A percentile compares a stretch with the other conserved stretches of the same genome.
Conservation (phyloP, 2,113 vertebrate species). For the Cryptotis parvus region DNA sequence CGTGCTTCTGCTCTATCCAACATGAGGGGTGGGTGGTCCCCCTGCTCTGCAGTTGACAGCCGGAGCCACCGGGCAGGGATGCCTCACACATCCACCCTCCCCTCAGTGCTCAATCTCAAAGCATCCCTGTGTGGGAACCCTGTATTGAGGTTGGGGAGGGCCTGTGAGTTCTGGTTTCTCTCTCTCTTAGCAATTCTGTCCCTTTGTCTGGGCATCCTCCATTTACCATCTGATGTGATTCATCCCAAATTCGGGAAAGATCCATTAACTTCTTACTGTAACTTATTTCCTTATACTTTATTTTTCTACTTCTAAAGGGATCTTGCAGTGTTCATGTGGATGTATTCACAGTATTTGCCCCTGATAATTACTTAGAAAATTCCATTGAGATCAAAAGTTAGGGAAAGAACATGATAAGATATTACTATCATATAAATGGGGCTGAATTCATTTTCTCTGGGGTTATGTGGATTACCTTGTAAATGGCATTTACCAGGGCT, state of each 20-base stretch:
- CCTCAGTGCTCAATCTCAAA: neutral
- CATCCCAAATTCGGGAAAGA: neutral
- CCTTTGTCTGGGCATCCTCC: neutral
- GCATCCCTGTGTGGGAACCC: neutral
- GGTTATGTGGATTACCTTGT: neutral
- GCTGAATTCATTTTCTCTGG: constrained; percentile 25
- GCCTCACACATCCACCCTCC: neutral
- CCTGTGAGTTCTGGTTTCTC: neutral
- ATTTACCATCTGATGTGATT: neutral
- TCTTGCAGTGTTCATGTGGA: neutral
- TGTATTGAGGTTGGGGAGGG: no score
- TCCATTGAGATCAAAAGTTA: constrained; percentile 29
- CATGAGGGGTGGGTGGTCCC: no score
- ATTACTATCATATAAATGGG: neutral
- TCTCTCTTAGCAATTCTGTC: neutral
- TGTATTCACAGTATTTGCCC: neutral
- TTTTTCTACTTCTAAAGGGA: neutral
- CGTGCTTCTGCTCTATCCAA: no score
- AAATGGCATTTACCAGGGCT: constrained; percentile 18
- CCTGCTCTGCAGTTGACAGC: no score
- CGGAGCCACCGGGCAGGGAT: neutral
- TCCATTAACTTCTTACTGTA: neutral
- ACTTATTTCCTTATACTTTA: neutral
- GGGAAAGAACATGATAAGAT: constrained; percentile 34
- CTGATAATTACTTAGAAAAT: constrained; percentile 8